Evolutionary conservation across 1,140 invertebrate genomes (phyloP).

Genomic region (Chironomus tepperi): DNA sequence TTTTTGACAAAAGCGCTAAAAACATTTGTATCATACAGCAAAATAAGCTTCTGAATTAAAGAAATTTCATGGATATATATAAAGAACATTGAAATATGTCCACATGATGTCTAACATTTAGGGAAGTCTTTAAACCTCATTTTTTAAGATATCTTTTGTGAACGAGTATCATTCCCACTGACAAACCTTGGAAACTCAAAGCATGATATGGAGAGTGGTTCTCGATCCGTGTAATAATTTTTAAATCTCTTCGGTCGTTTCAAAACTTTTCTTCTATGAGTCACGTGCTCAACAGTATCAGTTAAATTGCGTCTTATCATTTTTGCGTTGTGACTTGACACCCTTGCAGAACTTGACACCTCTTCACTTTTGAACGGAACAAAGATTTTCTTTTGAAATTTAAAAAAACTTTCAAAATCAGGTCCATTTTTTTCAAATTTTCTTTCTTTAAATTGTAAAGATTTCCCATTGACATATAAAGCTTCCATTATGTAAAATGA

Average conservation of each 20-base stretch:
- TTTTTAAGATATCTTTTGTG: too few relatives aligned
- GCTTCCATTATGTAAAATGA: neutral
- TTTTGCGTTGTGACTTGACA: neutral
- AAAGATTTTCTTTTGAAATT: neutral
- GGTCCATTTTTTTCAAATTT: neutral
- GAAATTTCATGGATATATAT: too few relatives aligned
- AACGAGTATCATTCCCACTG: neutral
- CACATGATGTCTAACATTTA: too few relatives aligned
- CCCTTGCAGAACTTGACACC: neutral
- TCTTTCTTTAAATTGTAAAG: neutral
- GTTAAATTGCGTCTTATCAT: neutral
- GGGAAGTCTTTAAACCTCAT: neutral
- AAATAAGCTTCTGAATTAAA: too few relatives aligned
- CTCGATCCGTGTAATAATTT: conserved; percentile 1
- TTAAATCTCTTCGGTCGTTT: conserved; percentile 5
- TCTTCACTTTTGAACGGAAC: neutral
- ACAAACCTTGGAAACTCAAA: neutral
- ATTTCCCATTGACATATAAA: neutral
- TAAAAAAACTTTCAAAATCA: neutral
- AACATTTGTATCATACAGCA: too few relatives aligned
- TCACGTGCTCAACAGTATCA: neutral
- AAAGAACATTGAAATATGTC: too few relatives aligned
- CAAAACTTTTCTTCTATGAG: neutral
- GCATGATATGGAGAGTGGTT: neutral
- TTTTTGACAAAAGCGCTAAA: too few relatives aligned